Evolutionary conservation across 2,113 vertebrate genomes (phyloP).

Genomic region (Pleuronectes platessa): DNA sequence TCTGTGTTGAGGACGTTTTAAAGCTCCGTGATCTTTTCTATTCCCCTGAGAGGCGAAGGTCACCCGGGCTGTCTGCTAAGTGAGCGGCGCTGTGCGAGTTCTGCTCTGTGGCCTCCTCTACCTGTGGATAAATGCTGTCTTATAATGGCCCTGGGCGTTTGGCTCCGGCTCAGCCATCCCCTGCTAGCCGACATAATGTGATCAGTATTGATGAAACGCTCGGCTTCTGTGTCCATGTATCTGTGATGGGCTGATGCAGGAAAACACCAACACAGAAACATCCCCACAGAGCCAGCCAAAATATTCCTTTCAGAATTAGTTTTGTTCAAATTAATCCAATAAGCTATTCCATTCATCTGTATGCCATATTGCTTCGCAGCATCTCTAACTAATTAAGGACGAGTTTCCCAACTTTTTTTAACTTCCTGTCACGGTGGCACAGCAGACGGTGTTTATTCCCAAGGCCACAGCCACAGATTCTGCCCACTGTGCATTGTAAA

Average conservation of each 20-base stretch:
- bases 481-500: conserved; percentile 45
- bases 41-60: conserved; percentile 39
- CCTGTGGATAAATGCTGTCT: conserved; percentile 39
- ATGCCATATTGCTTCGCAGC: conserved; percentile 27
- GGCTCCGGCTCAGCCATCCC: background rate
- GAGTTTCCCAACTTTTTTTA: conserved; percentile 15
- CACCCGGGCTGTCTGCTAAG: conserved; percentile 15
- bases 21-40: conserved; percentile 20
- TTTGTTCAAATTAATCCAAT: conserved; percentile 38
- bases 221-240: conserved; percentile 16
- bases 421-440: conserved; percentile 22
- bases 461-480: conserved; percentile 13
- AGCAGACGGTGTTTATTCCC: conserved; percentile 27
- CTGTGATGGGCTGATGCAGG: background rate
- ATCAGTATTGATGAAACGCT: conserved; percentile 43
- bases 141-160: conserved; percentile 27
- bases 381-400: conserved; percentile 36
- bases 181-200: conserved; percentile 23
- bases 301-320: conserved; percentile 21
- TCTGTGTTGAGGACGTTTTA: conserved; percentile 4
- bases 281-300: background rate
- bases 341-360: conserved; percentile 21
- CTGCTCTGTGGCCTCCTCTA: conserved; percentile 24
- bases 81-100: background rate
- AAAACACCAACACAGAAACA: background rate